These are phyloP conservation scores for Pocillopora verrucosa DNA, from an alignment of 64 coral and sea anemone genomes.

Conservation along the genomic window DNA sequence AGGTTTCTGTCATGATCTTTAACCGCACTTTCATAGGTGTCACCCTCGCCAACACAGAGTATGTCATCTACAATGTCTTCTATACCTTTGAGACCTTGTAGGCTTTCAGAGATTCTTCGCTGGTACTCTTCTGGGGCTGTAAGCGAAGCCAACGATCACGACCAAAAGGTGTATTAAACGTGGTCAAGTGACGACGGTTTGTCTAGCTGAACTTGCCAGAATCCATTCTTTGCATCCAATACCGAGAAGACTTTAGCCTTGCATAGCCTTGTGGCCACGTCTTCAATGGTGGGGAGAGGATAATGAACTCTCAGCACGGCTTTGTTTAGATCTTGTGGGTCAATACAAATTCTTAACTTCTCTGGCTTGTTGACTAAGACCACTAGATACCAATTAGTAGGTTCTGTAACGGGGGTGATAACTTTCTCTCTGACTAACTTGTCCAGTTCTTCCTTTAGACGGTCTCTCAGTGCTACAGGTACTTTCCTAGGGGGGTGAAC, in stretches of 20 bases:
- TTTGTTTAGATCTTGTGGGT: background rate
- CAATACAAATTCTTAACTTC: constrained; percentile 37
- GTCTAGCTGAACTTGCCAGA: constrained; percentile 42
- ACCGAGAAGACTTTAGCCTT: constrained; percentile 27
- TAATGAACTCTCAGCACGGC: constrained; percentile 12
- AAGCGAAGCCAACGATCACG: constrained; percentile 19
- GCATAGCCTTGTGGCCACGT: constrained; percentile 9
- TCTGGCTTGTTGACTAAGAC: constrained; percentile 24
- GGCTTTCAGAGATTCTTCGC: background rate
- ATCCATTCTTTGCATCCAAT: constrained; percentile 51
- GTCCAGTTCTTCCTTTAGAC: constrained; percentile 37
- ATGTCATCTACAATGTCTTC: constrained; percentile 32
- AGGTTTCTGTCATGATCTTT: constrained; percentile 27
- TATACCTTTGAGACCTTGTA: background rate
- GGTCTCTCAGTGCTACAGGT: constrained; percentile 41
- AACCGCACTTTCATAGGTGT: background rate
- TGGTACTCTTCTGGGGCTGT: constrained; percentile 38
- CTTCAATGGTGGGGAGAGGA: constrained; percentile 40
- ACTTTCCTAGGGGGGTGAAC: constrained; percentile 50
- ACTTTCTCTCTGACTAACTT: constrained; percentile 9
- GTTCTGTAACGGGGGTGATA: background rate
- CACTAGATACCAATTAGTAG: constrained; percentile 39
- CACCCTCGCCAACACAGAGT: constrained; percentile 4
- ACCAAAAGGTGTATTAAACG: constrained; percentile 35
- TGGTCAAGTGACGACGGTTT: background rate